Percentiles rank a stretch among this genome's conserved stretches.
Evolutionary conservation across 2,888 invertebrate species (phyloP).

Genomic region (Philopedon plagiatum): DNA sequence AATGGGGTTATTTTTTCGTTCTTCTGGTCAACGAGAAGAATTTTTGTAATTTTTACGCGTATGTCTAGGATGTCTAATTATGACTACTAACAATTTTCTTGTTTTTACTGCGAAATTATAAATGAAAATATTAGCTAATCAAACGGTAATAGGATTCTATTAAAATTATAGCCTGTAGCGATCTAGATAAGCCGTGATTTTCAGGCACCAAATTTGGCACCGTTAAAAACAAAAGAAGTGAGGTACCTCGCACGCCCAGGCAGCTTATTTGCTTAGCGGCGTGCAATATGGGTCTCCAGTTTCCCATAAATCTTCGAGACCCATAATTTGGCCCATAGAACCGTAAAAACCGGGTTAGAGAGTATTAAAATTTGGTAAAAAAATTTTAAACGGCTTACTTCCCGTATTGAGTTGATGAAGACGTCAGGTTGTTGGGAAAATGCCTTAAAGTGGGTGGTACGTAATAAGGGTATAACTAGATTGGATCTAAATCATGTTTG

Average conservation of each 20-base stretch:
- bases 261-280: conserved; percentile 33
- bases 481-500: too few relatives aligned
- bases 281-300: conserved; percentile 47
- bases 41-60: too few relatives aligned
- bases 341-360: neutral
- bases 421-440: conserved; percentile 1
- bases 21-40: neutral
- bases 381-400: conserved; percentile 29
- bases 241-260: conserved; percentile 30
- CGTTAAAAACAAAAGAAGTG: conserved; percentile 32
- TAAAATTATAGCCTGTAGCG: conserved; percentile 32
- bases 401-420: conserved; percentile 6
- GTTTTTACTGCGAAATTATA: too few relatives aligned
- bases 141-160: conserved; percentile 30
- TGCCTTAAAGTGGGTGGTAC: neutral
- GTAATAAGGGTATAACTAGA: too few relatives aligned
- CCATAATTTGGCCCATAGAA: conserved; percentile 39
- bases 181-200: conserved; percentile 22
- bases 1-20: conserved; percentile 20
- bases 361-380: conserved; percentile 31
- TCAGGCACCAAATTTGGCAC: conserved; percentile 35
- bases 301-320: conserved; percentile 42
- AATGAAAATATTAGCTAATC: conserved; percentile 18
- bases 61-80: too few relatives aligned
- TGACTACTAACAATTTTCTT: too few relatives aligned